phyloP scores from a whole-genome alignment of 2,113 vertebrate genomes.

The Opisthocomus hoazin region DNA sequence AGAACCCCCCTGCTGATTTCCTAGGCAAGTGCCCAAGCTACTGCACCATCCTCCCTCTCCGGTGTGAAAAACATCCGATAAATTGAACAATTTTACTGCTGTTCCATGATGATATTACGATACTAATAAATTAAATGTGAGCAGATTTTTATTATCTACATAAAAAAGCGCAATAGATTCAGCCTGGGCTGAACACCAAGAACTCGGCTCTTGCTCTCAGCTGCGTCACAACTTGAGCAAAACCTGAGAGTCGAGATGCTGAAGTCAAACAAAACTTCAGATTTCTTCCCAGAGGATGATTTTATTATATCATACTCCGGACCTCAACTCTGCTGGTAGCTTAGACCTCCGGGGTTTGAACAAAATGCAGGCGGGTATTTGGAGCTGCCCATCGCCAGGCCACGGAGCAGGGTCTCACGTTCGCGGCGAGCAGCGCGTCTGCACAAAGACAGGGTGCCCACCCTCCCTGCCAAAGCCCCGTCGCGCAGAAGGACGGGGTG shows the following conservation, averaged over 20 bases:
- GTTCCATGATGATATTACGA: constrained; percentile 60
- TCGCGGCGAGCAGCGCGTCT: neutral
- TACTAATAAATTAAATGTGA: constrained; percentile 60
- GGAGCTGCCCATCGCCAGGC: neutral
- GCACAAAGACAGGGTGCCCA: neutral
- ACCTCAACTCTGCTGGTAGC: neutral
- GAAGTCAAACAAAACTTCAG: neutral
- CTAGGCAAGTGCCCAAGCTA: neutral
- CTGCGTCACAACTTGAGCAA: neutral
- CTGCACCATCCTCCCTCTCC: neutral
- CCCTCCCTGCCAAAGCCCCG: neutral
- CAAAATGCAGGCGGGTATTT: neutral
- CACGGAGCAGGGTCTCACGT: neutral
- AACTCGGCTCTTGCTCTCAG: neutral
- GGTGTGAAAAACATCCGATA: constrained; percentile 22
- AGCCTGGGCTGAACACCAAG: constrained; percentile 59
- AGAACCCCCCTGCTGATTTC: neutral
- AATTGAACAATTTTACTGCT: constrained; percentile 23
- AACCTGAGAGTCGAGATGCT: neutral
- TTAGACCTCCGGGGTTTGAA: neutral
- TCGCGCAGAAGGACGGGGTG: neutral
- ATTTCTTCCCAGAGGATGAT: neutral
- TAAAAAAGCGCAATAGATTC: constrained; percentile 31
- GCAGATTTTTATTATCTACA: constrained; percentile 52
- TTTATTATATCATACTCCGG: neutral